Evolutionary conservation across 2,888 invertebrate genomes (phyloP).

Genomic region (Meiosimyza decipiens): DNA sequence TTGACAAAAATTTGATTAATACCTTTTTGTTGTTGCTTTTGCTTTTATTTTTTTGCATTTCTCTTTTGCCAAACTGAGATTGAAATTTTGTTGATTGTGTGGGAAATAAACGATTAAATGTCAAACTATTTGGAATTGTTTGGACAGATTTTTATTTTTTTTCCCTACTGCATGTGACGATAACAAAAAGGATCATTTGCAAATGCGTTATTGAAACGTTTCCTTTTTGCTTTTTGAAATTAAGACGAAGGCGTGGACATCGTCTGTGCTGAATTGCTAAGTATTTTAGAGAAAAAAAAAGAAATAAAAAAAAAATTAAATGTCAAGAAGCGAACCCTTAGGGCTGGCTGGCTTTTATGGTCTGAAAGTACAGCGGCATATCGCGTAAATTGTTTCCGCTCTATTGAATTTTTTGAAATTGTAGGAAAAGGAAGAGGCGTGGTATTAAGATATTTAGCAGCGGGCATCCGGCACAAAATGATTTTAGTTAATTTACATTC

Average conservation of each 20-base stretch:
- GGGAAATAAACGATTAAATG: conserved; percentile 61
- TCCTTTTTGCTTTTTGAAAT: neutral
- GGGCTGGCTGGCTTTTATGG: conserved; percentile 39
- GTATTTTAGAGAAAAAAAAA: conserved; percentile 3
- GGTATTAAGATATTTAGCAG: neutral
- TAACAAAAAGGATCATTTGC: conserved; percentile 56
- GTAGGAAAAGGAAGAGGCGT: neutral
- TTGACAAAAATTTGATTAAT: conserved; percentile 22
- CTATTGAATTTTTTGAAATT: conserved; percentile 12
- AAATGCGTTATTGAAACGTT: conserved; percentile 44
- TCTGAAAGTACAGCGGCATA: conserved; percentile 25
- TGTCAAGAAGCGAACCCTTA: conserved; percentile 3
- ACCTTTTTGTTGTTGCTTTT: neutral
- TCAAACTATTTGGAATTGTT: conserved; percentile 66
- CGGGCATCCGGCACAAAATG: too few relatives aligned
- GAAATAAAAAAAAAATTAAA: neutral
- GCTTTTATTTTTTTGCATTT: neutral
- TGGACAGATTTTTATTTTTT: conserved; percentile 57
- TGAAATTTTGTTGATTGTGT: conserved; percentile 44
- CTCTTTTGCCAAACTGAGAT: neutral
- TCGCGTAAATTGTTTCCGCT: conserved; percentile 26
- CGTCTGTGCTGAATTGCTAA: conserved; percentile 8
- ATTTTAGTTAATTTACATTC: too few relatives aligned
- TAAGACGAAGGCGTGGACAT: conserved; percentile 15
- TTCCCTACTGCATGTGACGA: neutral